These are phyloP conservation scores for Ptilodon capucinus DNA, from an alignment of 2,888 invertebrate species.

Conservation along the genomic window DNA sequence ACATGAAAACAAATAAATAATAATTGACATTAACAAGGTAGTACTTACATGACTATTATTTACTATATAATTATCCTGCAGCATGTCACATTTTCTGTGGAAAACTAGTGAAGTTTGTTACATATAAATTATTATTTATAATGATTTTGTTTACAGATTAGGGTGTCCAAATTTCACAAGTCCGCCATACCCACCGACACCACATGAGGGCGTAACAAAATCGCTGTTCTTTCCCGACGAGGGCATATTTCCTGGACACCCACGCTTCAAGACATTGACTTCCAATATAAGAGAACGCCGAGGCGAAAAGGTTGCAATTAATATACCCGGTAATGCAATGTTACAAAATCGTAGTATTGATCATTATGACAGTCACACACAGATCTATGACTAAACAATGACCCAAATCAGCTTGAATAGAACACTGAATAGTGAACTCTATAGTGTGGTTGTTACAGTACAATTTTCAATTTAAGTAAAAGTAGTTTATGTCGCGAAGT, in stretches of 20 bases:
- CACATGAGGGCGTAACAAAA: constrained; percentile 88
- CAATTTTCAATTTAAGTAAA: no score
- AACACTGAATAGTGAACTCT: no score
- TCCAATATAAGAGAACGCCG: constrained; percentile 95
- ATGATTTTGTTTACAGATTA: constrained; percentile 81
- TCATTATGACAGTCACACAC: no score
- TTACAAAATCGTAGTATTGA: not conserved
- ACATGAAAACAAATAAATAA: no score
- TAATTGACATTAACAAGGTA: no score
- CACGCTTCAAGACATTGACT: constrained; percentile 95
- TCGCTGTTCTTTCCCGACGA: constrained; percentile 97
- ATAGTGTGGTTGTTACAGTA: no score
- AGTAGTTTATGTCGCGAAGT: no score
- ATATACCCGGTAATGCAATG: constrained; percentile 92
- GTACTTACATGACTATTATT: not conserved
- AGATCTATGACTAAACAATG: no score
- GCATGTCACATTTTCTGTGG: not conserved
- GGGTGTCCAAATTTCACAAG: constrained; percentile 95
- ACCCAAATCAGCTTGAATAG: no score
- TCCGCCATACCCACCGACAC: constrained; percentile 85
- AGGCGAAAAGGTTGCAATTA: constrained; percentile 97
- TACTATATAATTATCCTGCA: not conserved
- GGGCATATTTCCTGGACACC: constrained; percentile 97
- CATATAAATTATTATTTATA: no score
- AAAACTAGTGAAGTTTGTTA: not conserved